A percentile compares a stretch with the other conserved stretches of the same genome.
These are phyloP conservation scores for Sylvicola cinctus DNA, from an alignment of 2,888 invertebrate species.

Conservation along the genomic window DNA sequence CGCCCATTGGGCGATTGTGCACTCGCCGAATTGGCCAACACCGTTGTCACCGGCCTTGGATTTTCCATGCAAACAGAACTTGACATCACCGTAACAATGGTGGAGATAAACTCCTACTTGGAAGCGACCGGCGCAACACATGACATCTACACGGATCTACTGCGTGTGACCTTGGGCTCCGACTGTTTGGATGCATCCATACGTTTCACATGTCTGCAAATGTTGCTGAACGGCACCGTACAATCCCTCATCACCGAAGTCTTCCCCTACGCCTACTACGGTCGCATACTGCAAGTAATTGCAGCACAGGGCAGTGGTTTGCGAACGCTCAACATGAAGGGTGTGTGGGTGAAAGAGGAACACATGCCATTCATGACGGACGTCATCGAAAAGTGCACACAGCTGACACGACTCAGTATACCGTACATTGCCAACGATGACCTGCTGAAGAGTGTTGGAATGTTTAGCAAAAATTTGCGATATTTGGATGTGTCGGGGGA, in stretches of 20 bases:
- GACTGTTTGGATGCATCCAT: conserved; percentile 45
- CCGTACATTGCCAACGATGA: conserved; percentile 51
- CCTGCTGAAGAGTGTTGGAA: conserved; percentile 36
- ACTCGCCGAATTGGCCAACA: conserved; percentile 36
- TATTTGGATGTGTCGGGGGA: conserved; percentile 48
- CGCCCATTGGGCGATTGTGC: conserved; percentile 36
- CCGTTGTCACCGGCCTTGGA: conserved; percentile 38
- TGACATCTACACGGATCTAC: conserved; percentile 45
- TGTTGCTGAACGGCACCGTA: conserved; percentile 42
- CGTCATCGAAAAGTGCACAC: conserved; percentile 34
- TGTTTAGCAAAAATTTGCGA: conserved; percentile 32
- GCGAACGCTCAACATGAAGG: conserved; percentile 43
- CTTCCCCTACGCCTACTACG: conserved; percentile 50
- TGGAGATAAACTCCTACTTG: conserved; percentile 37
- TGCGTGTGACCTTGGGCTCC: conserved; percentile 39
- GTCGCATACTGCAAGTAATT: conserved; percentile 43
- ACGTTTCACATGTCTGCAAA: conserved; percentile 40
- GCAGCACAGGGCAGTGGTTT: conserved; percentile 39
- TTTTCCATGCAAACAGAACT: conserved; percentile 33
- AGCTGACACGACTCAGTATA: conserved; percentile 38
- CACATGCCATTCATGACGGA: conserved; percentile 39
- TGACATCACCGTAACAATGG: conserved; percentile 34
- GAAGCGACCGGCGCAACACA: conserved; percentile 38
- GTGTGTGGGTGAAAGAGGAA: conserved; percentile 52
- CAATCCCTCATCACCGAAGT: conserved; percentile 43